These are phyloP conservation scores for Tubulanus polymorphus DNA, from an alignment of 2,888 invertebrate genomes.

Conservation along the genomic window DNA sequence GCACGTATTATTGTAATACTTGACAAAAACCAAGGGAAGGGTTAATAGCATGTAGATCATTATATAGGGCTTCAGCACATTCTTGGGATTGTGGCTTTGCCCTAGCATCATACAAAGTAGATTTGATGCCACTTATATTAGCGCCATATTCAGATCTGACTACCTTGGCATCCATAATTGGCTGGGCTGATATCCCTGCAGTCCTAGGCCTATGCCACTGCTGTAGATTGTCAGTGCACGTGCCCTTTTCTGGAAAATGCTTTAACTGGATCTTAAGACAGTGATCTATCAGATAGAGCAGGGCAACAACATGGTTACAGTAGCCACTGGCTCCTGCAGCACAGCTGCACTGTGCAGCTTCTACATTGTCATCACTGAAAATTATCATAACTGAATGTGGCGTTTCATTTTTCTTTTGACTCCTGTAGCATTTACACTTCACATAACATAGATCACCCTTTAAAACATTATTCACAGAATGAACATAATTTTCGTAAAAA, in stretches of 20 bases:
- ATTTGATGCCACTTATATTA: neutral
- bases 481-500: neutral
- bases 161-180: neutral
- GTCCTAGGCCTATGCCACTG: neutral
- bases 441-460: neutral
- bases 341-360: neutral
- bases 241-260: neutral
- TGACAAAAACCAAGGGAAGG: no score
- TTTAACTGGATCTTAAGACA: neutral
- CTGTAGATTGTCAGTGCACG: neutral
- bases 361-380: neutral
- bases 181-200: neutral
- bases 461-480: neutral
- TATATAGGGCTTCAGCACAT: no score
- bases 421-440: neutral
- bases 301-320: neutral
- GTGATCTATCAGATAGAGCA: neutral
- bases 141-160: neutral
- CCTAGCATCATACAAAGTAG: neutral
- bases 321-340: neutral
- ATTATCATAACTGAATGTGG: neutral
- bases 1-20: no score
- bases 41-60: no score
- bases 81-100: no score
- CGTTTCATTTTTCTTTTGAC: neutral